Evolutionary conservation across 2,888 invertebrate species (phyloP).

Genomic region (Drosophila austrosaltans): DNA sequence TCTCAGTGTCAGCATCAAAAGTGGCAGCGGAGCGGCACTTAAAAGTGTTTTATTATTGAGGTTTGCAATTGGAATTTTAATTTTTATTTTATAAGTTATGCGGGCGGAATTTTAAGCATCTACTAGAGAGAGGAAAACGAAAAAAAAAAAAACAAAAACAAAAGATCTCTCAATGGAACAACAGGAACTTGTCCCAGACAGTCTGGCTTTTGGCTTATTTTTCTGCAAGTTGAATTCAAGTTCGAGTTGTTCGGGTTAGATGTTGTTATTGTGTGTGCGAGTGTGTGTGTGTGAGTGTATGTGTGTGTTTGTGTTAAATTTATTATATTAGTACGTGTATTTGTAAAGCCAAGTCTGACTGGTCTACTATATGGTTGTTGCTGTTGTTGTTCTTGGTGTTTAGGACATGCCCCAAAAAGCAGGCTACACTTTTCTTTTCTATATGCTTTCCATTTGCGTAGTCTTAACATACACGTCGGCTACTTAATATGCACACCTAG

Average conservation of each 20-base stretch:
- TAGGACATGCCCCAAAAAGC: conserved; percentile 58
- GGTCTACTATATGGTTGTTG: conserved; percentile 45
- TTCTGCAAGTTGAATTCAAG: conserved; percentile 23
- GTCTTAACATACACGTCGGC: conserved; percentile 47
- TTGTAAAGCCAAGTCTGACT: conserved; percentile 20
- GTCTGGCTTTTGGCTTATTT: conserved; percentile 16
- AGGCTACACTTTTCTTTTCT: conserved; percentile 30
- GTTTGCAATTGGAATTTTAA: conserved; percentile 76
- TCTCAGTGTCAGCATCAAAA: background rate
- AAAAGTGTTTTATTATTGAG: conserved; percentile 74
- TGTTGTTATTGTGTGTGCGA: conserved; percentile 31
- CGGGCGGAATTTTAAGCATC: conserved; percentile 68
- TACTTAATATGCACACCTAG: conserved; percentile 76
- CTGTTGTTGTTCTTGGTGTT: conserved; percentile 55
- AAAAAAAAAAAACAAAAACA: conserved; percentile 2
- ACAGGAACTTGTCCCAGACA: conserved; percentile 39
- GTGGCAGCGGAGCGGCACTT: conserved; percentile 50
- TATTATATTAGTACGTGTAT: conserved; percentile 69
- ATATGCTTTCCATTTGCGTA: background rate
- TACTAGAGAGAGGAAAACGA: conserved; percentile 33
- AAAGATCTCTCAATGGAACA: background rate
- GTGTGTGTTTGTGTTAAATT: conserved; percentile 48
- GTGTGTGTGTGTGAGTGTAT: conserved; percentile 5
- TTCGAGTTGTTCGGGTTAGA: conserved; percentile 11
- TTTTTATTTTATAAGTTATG: conserved; percentile 77